Percentiles rank a stretch among this genome's conserved stretches.
Conservation (phyloP, 1,140 invertebrate genomes). For the Parasteatoda tepidariorum region DNA sequence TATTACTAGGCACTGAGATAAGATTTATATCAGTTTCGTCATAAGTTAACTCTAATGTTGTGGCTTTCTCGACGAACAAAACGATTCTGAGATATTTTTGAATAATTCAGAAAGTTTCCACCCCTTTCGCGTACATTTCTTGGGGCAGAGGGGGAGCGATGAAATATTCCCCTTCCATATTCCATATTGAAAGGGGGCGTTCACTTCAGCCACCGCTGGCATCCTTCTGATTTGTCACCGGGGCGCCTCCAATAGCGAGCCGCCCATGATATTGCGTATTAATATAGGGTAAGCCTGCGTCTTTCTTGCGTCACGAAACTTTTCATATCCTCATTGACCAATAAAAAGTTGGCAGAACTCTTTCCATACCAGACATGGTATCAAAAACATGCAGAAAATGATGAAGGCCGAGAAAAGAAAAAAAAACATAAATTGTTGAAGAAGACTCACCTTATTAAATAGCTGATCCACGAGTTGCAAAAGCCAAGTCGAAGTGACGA, state of each 20-base stretch:
- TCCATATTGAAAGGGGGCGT: constrained; percentile 60
- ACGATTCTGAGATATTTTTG: no score
- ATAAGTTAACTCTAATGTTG: no score
- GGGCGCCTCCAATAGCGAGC: constrained; percentile 47
- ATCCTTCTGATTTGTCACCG: constrained; percentile 52
- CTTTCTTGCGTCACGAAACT: constrained; percentile 36
- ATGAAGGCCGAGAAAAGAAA: background rate
- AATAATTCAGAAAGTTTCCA: constrained; percentile 23
- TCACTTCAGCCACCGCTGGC: constrained; percentile 16
- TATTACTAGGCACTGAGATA: no score
- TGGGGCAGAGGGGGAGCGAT: background rate
- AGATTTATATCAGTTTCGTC: no score
- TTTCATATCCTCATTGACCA: constrained; percentile 54
- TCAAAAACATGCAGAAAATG: background rate
- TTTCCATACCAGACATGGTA: background rate
- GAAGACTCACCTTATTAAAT: constrained; percentile 38
- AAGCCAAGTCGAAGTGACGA: background rate
- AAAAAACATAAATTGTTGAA: background rate
- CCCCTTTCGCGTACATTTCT: constrained; percentile 30
- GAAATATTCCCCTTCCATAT: constrained; percentile 53
- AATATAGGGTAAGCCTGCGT: constrained; percentile 38
- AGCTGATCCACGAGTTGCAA: background rate
- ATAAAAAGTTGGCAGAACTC: constrained; percentile 37
- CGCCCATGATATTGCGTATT: constrained; percentile 55
- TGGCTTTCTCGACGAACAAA: no score